Evolutionary conservation across 2,888 invertebrate genomes (phyloP).

Genomic region (Zaprionus lineosus): DNA sequence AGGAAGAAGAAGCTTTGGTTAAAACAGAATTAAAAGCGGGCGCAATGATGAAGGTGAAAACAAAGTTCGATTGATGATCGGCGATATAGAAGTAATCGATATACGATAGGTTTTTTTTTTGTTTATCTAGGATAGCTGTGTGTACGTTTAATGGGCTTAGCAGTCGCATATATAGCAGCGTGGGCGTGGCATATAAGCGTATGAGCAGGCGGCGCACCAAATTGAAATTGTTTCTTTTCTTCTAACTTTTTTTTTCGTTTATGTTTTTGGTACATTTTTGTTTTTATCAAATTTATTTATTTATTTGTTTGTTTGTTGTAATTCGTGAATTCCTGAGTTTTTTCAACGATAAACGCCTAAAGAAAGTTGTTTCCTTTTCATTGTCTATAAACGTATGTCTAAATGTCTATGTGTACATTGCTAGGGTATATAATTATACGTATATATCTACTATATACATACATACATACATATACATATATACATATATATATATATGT

Average conservation of each 20-base stretch:
- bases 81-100: not conserved
- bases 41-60: no score
- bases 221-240: slow-evolving; percentile 7
- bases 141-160: slow-evolving; percentile 31
- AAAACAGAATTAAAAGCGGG: slow-evolving; percentile 50
- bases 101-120: not conserved
- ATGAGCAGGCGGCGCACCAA: slow-evolving; percentile 56
- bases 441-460: not conserved
- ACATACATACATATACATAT: slow-evolving; percentile 16
- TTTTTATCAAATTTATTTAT: slow-evolving; percentile 31
- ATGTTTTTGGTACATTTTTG: slow-evolving; percentile 16
- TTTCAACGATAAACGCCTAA: slow-evolving; percentile 51
- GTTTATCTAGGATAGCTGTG: not conserved
- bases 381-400: slow-evolving; percentile 30
- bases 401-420: slow-evolving; percentile 27
- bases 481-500: slow-evolving; percentile 20
- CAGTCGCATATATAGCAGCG: slow-evolving; percentile 27
- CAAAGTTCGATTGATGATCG: slow-evolving; percentile 7
- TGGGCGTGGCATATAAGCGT: slow-evolving; percentile 41
- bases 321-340: slow-evolving; percentile 66
- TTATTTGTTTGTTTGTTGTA: slow-evolving; percentile 32
- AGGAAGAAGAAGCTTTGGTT: slow-evolving; percentile 74
- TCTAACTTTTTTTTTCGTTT: slow-evolving; percentile 1
- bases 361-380: slow-evolving; percentile 25
- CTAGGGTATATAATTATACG: slow-evolving; percentile 4